A percentile compares a stretch with the other conserved stretches of the same genome.
phyloP scores from a whole-genome alignment of 2,888 invertebrate genomes.

The Baccha elongata region DNA sequence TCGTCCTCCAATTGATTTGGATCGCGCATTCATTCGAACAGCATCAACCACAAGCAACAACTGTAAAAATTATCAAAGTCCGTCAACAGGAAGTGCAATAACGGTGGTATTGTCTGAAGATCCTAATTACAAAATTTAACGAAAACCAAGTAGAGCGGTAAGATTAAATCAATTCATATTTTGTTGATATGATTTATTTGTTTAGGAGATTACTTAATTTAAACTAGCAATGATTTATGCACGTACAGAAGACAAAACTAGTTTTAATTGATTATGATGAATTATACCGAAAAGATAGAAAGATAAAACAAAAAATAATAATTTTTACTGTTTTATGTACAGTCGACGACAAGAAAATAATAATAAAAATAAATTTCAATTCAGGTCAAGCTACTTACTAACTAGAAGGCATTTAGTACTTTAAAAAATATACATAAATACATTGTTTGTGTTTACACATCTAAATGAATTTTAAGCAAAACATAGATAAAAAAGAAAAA shows the following conservation, averaged over 20 bases:
- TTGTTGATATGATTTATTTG: neutral
- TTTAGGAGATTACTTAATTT: neutral
- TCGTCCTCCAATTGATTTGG: slow-evolving; percentile 78
- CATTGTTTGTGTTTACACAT: slow-evolving; percentile 53
- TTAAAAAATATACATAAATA: slow-evolving; percentile 42
- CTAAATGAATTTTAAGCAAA: slow-evolving; percentile 30
- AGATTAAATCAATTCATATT: neutral
- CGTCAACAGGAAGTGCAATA: slow-evolving; percentile 86
- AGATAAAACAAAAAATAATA: too few relatives aligned
- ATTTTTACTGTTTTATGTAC: slow-evolving; percentile 57
- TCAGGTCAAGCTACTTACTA: slow-evolving; percentile 50
- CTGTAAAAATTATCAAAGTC: slow-evolving; percentile 82
- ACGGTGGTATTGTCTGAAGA: slow-evolving; percentile 87
- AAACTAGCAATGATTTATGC: slow-evolving; percentile 5
- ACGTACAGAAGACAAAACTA: neutral
- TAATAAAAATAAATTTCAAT: slow-evolving; percentile 47
- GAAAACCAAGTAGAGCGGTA: neutral
- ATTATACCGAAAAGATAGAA: neutral
- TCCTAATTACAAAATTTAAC: slow-evolving; percentile 59
- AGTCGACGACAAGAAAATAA: slow-evolving; percentile 37
- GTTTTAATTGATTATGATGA: slow-evolving; percentile 1
- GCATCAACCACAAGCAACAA: slow-evolving; percentile 62
- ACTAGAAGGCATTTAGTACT: slow-evolving; percentile 36
- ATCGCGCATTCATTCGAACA: slow-evolving; percentile 78
- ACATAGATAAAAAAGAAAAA: slow-evolving; percentile 2